Percentiles rank a stretch among this genome's conserved stretches.
Conservation (phyloP, 1,140 invertebrate genomes). For the Orius insidiosus region DNA sequence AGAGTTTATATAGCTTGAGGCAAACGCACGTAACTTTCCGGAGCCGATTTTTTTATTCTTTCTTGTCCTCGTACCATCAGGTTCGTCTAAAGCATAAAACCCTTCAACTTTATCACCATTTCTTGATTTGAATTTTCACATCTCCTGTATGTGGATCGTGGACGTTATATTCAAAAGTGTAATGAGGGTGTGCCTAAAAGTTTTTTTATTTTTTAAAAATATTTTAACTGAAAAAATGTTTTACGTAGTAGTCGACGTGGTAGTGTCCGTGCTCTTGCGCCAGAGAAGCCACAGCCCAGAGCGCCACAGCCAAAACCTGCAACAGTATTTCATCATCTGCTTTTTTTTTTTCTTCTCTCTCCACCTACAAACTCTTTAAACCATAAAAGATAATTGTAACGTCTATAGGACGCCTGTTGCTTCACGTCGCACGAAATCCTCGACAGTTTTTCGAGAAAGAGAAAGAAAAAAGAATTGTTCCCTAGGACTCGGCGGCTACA, state of each 20-base stretch:
- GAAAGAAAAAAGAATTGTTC: neutral
- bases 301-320: conserved; percentile 2
- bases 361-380: no score
- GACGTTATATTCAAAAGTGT: conserved; percentile 36
- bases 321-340: neutral
- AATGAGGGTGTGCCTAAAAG: conserved; percentile 25
- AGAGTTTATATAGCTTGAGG: no score
- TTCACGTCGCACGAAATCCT: no score
- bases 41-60: no score
- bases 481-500: no score
- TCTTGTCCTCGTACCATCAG: conserved; percentile 29
- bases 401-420: no score
- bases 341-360: no score
- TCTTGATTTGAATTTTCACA: conserved; percentile 29
- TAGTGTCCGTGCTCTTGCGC: conserved; percentile 1
- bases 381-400: no score
- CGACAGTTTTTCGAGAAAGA: neutral
- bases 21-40: no score
- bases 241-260: conserved; percentile 1
- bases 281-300: neutral
- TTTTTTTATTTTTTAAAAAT: neutral
- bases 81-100: conserved; percentile 30
- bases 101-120: conserved; percentile 33
- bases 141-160: conserved; percentile 34
- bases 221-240: neutral